Evolutionary conservation across 1,140 invertebrate species (phyloP).

Genomic region (Trypoxylus dichotomus): DNA sequence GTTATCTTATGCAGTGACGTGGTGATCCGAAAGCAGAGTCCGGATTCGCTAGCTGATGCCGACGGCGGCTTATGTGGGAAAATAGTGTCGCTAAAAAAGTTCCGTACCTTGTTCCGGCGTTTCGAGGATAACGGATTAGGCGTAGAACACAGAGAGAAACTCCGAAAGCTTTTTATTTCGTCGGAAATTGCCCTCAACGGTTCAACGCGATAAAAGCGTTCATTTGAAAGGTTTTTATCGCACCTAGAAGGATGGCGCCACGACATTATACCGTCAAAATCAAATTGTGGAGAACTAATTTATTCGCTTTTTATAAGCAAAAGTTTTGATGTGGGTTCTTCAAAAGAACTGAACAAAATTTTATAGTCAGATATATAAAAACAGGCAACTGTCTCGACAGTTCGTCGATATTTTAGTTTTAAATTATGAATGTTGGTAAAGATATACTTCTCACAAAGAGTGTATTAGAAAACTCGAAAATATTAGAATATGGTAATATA

Average conservation of each 20-base stretch:
- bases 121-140: background rate
- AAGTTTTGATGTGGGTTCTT: background rate
- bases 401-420: background rate
- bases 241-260: background rate
- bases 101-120: background rate
- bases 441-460: too few species aligned
- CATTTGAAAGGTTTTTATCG: slow-evolving; percentile 3
- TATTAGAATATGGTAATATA: too few species aligned
- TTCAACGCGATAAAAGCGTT: slow-evolving; percentile 1
- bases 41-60: background rate
- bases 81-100: background rate
- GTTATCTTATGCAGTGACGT: slow-evolving; percentile 1
- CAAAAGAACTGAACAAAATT: background rate
- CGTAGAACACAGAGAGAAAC: background rate
- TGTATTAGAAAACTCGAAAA: too few species aligned
- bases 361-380: background rate
- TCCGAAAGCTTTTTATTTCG: slow-evolving; percentile 1
- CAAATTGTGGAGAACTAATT: background rate
- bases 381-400: too few species aligned
- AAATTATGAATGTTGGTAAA: background rate
- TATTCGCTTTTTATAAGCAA: background rate
- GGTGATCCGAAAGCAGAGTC: background rate
- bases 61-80: background rate
- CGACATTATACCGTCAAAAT: background rate
- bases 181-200: slow-evolving; percentile 5